Evolutionary conservation across 1,140 invertebrate species (phyloP).

Genomic region (Panagrolaimus sp.): DNA sequence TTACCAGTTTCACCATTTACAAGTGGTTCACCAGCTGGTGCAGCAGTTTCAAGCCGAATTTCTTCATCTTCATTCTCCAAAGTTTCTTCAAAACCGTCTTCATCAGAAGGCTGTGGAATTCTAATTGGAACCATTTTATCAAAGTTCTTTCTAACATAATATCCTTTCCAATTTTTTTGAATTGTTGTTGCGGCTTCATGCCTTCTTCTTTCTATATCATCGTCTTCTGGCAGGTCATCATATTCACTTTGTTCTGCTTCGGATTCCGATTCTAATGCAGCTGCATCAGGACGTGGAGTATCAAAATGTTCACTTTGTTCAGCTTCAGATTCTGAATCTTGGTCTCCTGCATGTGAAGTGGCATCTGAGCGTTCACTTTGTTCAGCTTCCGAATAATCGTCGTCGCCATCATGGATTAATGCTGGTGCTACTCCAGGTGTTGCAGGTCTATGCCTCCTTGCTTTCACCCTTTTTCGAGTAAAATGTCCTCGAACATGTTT

Average conservation of each 20-base stretch:
- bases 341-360: slow-evolving; percentile 3
- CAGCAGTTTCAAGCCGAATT: neutral
- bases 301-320: slow-evolving; percentile 1
- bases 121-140: neutral
- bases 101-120: neutral
- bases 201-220: neutral
- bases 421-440: neutral
- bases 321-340: slow-evolving; percentile 14
- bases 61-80: slow-evolving; percentile 20
- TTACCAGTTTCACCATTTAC: too few species aligned
- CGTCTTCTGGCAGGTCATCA: neutral
- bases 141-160: slow-evolving; percentile 12
- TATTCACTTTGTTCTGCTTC: neutral
- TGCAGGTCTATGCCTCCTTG: neutral
- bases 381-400: slow-evolving; percentile 14
- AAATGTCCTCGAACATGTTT: slow-evolving; percentile 1
- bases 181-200: slow-evolving; percentile 10
- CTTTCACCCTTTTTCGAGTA: neutral
- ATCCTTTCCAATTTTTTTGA: slow-evolving; percentile 19
- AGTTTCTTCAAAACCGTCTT: neutral
- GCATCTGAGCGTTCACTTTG: neutral
- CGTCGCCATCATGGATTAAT: slow-evolving; percentile 11
- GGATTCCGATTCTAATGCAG: neutral
- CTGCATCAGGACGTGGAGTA: too few species aligned
- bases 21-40: neutral